Conservation (phyloP, 2,113 vertebrate genomes). For the Psilopsiagon aurifrons region DNA sequence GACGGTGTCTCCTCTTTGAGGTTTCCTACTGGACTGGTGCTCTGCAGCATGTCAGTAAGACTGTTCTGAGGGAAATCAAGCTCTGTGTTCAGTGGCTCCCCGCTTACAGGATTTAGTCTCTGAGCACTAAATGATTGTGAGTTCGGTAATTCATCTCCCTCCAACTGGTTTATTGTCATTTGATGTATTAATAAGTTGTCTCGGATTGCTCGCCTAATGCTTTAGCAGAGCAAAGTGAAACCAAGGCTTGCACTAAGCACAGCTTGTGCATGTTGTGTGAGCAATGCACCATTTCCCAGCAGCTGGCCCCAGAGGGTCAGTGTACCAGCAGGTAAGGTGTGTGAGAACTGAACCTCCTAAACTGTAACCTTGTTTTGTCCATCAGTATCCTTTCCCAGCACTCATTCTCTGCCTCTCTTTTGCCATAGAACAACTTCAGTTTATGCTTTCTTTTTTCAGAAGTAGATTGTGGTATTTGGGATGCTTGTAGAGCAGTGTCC, state of each 20-base stretch:
- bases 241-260: not conserved
- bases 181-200: slow-evolving; percentile 37
- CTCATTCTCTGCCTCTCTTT: not conserved
- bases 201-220: not conserved
- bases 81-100: not conserved
- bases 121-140: slow-evolving; percentile 24
- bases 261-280: not conserved
- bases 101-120: not conserved
- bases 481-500: not conserved
- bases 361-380: not conserved
- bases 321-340: fast-evolving
- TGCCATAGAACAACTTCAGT: not conserved
- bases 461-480: not conserved
- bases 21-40: not conserved
- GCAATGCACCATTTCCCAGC: not conserved
- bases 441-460: not conserved
- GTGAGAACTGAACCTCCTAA: not conserved
- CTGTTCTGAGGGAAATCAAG: not conserved
- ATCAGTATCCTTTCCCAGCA: not conserved
- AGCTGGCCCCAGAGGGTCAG: not conserved
- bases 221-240: not conserved
- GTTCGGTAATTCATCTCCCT: slow-evolving; percentile 35
- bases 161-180: slow-evolving; percentile 25
- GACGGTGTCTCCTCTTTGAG: not conserved
- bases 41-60: not conserved